Evolutionary conservation across 2,888 invertebrate genomes (phyloP), one percentile per base, ranked within the genome.

Genomic region (Strigamia crassipes): DNA sequence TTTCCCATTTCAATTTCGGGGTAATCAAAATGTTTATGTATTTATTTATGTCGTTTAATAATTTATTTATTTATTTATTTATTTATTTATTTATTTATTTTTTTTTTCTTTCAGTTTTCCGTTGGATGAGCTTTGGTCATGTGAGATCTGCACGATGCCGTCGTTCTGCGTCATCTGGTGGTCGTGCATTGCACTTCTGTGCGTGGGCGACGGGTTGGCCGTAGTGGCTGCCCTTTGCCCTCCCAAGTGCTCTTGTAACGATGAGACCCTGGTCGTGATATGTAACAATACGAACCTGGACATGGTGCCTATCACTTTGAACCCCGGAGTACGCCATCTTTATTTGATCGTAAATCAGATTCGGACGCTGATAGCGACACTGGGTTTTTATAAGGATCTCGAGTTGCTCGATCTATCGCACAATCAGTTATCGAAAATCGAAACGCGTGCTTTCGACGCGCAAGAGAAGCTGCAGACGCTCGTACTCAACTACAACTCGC

Each of bases 231-330:
- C 93, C 82, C 91, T 94, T 84, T 96, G 96, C 87, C 95, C 95
- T 79, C 91, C 92, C 82, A 92, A 92, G 85, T 96, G 96, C 88
- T 90, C 91, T 84, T 96, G 96, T 90, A 92, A 93, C 90, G 94
- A 95, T 87, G 92, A 93, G 81, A 95, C 93, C 12, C 91, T 94
- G 84, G 91, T 91, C 83, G 93, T 93, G 38, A 91, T 92, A 84
- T 96, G 96, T 88, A 92, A 92, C 84, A 92, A 92, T 86, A 94
- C 94, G 82, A 83, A 84, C 34, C 91, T 96, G 84, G 94, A 94
- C 87, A 93, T 94, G 85, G 94, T 96, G 82, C 96, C 96, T 83
- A 95, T 95, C 85, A 95, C 95, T 87, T 90, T 96, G 85, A 96
- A 96, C 88, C 96, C 96, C 61, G 85, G 86, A 51, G 84, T 89